Percentiles rank a stretch among this genome's conserved stretches.
phyloP scores from a whole-genome alignment of 1,140 invertebrate species.

The Galendromus occidentalis region DNA sequence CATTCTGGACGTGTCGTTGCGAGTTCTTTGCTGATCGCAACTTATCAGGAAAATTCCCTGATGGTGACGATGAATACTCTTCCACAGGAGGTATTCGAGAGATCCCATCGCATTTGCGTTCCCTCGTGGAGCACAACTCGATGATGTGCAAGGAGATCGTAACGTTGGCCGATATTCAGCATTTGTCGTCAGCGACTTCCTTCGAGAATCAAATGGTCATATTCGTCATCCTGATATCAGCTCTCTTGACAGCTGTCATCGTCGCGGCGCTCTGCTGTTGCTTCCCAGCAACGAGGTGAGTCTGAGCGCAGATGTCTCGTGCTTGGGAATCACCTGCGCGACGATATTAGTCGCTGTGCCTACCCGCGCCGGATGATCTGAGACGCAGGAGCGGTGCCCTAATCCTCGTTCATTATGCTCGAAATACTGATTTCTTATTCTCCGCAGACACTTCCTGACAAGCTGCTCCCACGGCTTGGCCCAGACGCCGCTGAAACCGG shows the following conservation, averaged over 20 bases:
- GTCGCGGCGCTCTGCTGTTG: background rate
- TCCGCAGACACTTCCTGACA: background rate
- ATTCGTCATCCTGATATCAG: background rate
- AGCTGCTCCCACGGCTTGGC: background rate
- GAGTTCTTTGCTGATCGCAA: no score
- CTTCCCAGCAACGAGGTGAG: constrained; percentile 2
- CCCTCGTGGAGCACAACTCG: background rate
- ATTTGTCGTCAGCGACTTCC: background rate
- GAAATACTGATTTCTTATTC: no score
- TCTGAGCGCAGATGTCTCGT: background rate
- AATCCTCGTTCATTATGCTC: no score
- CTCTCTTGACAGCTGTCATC: background rate
- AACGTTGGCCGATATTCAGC: background rate
- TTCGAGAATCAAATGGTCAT: background rate
- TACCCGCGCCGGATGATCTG: no score
- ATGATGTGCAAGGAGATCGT: constrained; percentile 7
- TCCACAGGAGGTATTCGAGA: background rate
- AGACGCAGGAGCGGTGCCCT: no score
- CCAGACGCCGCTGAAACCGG: background rate
- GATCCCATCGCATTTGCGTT: background rate
- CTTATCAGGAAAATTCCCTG: no score
- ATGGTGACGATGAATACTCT: background rate
- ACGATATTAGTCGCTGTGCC: background rate
- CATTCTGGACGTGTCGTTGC: no score
- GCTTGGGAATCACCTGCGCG: background rate